Conservation (phyloP, 2,888 invertebrate genomes). For the Oligia latruncula region DNA sequence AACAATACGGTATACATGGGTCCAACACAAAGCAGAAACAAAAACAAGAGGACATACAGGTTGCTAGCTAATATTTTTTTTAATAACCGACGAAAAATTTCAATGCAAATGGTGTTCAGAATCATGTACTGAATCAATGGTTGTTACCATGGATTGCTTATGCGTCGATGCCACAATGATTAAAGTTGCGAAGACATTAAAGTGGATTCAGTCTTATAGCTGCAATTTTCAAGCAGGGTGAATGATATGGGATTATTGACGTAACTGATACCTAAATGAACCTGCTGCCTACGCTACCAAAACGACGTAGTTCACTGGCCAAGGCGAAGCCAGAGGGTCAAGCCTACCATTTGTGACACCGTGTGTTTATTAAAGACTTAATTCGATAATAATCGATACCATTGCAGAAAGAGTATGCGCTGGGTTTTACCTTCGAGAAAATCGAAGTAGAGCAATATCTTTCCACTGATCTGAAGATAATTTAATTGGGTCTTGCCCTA, state of each 20-base stretch:
- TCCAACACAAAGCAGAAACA: not conserved
- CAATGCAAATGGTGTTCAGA: no score
- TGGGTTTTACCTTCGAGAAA: not conserved
- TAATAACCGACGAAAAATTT: no score
- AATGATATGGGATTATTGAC: no score
- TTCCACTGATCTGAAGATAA: not conserved
- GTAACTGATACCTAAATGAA: not conserved
- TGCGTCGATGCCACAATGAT: no score
- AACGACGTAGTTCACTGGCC: not conserved
- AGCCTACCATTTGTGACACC: no score
- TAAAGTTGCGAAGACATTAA: no score
- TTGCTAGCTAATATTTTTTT: no score
- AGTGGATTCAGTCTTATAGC: no score
- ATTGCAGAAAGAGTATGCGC: not conserved
- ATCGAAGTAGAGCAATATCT: not conserved
- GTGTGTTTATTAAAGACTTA: not conserved
- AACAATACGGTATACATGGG: conserved; percentile 6
- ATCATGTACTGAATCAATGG: no score
- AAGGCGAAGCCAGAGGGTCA: not conserved
- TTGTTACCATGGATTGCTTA: no score
- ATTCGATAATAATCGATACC: not conserved
- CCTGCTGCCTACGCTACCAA: not conserved
- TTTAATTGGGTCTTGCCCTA: not conserved
- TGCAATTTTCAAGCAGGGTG: no score
- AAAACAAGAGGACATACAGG: not conserved